Evolutionary conservation across 1,140 invertebrate species (phyloP), one percentile per base, ranked within the genome.

Genomic region (Nylanderia fulva): DNA sequence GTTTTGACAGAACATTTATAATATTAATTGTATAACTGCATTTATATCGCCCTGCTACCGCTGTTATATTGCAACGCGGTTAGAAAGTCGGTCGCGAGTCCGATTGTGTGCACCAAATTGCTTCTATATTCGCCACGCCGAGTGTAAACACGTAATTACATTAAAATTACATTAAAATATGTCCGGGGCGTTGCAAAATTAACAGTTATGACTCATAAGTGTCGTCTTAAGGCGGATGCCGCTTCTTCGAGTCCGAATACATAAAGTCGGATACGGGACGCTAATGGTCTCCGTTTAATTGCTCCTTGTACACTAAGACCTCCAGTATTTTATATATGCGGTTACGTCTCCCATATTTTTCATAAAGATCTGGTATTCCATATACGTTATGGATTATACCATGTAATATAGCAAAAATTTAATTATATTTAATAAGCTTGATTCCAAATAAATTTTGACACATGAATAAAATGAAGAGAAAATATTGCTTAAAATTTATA

Each of bases 61-160:
- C 42, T 18, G 63, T 77, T 63, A 63, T 54, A 52, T 63, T 79
- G 76, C 76, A 42, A 79, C 45, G 61, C 61, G 45, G 24, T 42
- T 82, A 82, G 64, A 71, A 82, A 82, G 66, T 82, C 54, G 52
- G 66, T 82, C 66, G 77, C 33, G 77, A 42, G 42, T 58, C 77
- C 66, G 66, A 82, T 56, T n/a, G n/a, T 82, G 66, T 71, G 52
- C 66, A 33, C 33, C 48, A 71, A 82, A 71, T 82, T 58, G 52
- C 36, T 45, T 42, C 36, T n/a, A n/a, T 82, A 45, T 71, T 82
- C 77, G 29, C 52, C 24, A 71, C n/a, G 64, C 21, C 36, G 77
- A 54, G 76, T 79, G 66, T 71, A 82, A 82, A 82, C 66, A 82
- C 64, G 24, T 71, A 71, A 82, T 82, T 82, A 82, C 77, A 82